These are phyloP conservation scores for Polypedilum vanderplanki DNA, from an alignment of 1,140 invertebrate species.

Conservation along the genomic window DNA sequence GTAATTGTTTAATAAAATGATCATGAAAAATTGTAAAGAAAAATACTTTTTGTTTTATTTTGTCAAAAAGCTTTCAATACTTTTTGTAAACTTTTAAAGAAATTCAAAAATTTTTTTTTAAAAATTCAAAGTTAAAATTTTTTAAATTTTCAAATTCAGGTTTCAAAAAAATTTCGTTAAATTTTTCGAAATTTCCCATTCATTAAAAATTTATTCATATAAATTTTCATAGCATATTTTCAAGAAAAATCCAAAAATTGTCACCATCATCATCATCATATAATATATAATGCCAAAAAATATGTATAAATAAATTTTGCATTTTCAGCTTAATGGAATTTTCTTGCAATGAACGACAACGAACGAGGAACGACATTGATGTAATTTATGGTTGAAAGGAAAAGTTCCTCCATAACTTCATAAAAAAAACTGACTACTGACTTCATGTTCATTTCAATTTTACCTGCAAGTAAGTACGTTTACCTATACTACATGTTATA, in stretches of 20 bases:
- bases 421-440: neutral
- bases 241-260: neutral
- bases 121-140: too few relatives aligned
- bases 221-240: neutral
- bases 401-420: neutral
- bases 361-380: neutral
- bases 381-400: neutral
- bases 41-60: too few relatives aligned
- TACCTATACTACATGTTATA: neutral
- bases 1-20: too few relatives aligned
- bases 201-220: neutral
- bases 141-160: too few relatives aligned
- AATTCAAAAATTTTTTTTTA: too few relatives aligned
- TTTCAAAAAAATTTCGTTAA: too few relatives aligned
- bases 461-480: neutral
- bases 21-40: too few relatives aligned
- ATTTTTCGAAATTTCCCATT: too few relatives aligned
- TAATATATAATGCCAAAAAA: neutral
- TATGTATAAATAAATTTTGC: neutral
- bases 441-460: neutral
- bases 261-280: neutral
- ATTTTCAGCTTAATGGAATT: too few relatives aligned
- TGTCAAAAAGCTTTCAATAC: too few relatives aligned
- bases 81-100: too few relatives aligned
- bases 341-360: too few relatives aligned